Evolutionary conservation across 2,797 vertebrate genomes (phyloP).

Genomic region (Syngnathus rostellatus): DNA sequence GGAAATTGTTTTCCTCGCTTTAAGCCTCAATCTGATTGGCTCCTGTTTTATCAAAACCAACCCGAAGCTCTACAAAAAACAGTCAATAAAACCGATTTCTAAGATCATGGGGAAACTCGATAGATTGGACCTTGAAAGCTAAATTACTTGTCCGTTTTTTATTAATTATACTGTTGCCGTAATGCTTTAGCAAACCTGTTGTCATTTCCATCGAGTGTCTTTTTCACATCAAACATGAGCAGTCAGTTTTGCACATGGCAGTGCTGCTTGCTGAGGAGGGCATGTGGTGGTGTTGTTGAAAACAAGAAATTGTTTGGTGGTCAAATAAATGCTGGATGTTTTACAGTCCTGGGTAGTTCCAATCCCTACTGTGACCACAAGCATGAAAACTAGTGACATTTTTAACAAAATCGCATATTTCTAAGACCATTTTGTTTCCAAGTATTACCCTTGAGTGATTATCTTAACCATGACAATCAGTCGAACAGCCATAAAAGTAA

Average conservation of each 20-base stretch:
- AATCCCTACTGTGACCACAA: not conserved
- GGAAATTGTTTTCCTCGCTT: slow-evolving; percentile 1
- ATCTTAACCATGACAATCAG: slow-evolving; percentile 6
- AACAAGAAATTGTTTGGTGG: not conserved
- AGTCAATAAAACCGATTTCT: not conserved
- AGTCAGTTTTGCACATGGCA: not conserved
- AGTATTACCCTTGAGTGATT: slow-evolving; percentile 2
- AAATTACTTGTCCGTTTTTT: not conserved
- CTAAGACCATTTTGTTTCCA: not conserved
- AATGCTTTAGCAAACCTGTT: not conserved
- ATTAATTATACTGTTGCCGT: not conserved
- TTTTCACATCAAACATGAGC: not conserved
- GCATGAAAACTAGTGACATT: not conserved
- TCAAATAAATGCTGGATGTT: not conserved
- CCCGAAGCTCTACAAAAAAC: not conserved
- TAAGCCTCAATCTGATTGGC: not conserved
- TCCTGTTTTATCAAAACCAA: not conserved
- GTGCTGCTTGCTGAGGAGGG: slow-evolving; percentile 4
- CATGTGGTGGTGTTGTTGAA: not conserved
- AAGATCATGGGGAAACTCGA: not conserved
- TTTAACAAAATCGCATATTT: slow-evolving; percentile 2
- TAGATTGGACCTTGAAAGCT: not conserved
- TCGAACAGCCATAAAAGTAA: not conserved
- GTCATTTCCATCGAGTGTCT: not conserved
- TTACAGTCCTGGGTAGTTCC: not conserved